Conservation (phyloP, 2,888 invertebrate species). For the Dicyrtomina minuta region DNA sequence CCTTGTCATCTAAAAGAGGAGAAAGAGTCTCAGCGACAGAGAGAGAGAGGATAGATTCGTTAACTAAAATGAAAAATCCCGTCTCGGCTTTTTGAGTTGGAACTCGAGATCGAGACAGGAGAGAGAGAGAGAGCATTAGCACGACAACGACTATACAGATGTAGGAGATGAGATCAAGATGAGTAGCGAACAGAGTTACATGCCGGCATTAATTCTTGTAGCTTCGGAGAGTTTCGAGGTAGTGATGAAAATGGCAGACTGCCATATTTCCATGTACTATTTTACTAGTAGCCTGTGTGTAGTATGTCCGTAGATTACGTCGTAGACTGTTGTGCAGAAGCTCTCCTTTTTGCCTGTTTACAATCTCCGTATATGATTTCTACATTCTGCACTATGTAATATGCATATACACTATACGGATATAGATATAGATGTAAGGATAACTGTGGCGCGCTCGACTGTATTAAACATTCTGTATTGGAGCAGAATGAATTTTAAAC, state of each 20-base stretch:
- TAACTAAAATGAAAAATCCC: slow-evolving; percentile 9
- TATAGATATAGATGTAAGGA: no score
- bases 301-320: no score
- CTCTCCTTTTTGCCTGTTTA: no score
- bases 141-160: neutral
- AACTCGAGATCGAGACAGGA: neutral
- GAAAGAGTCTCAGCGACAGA: no score
- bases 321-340: no score
- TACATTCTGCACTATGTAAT: no score
- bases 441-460: no score
- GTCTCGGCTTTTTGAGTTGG: slow-evolving; percentile 5
- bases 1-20: slow-evolving; percentile 15
- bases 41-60: no score
- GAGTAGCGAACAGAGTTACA: slow-evolving; percentile 20
- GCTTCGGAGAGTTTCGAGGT: neutral
- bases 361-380: no score
- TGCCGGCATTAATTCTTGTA: slow-evolving; percentile 3
- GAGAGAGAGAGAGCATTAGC: slow-evolving; percentile 14
- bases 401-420: no score
- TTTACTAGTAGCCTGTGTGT: slow-evolving; percentile 1
- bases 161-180: neutral
- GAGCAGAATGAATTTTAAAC: neutral
- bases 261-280: slow-evolving; percentile 31
- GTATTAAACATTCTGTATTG: neutral
- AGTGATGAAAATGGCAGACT: slow-evolving; percentile 37